Evolutionary conservation across 2,797 vertebrate species (phyloP).

Genomic region (Naso thynnoides): DNA sequence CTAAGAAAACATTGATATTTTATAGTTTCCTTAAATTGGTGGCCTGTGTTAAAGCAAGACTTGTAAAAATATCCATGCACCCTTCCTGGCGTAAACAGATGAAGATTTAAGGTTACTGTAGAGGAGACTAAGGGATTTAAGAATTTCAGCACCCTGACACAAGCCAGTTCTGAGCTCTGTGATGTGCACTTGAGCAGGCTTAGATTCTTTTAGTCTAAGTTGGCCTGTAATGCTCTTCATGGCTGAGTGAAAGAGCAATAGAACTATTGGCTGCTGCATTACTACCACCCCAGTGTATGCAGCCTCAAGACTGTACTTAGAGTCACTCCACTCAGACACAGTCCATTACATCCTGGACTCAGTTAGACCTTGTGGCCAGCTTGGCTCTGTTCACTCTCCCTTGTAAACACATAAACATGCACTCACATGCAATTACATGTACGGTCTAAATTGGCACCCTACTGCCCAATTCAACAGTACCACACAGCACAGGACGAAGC

Average conservation of each 20-base stretch:
- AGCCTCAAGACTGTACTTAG: conserved; percentile 74
- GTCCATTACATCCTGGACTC: conserved; percentile 72
- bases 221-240: conserved; percentile 66
- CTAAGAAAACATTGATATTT: conserved; percentile 48
- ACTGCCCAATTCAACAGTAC: conserved; percentile 56
- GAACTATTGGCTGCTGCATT: conserved; percentile 46
- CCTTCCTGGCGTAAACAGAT: conserved; percentile 44
- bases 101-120: conserved; percentile 53
- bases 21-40: conserved; percentile 23
- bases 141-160: conserved; percentile 57
- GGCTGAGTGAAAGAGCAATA: conserved; percentile 60
- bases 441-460: conserved; percentile 67
- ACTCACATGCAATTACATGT: conserved; percentile 74
- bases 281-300: conserved; percentile 48
- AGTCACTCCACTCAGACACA: conserved; percentile 74
- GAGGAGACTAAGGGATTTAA: conserved; percentile 60
- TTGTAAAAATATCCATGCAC: conserved; percentile 42
- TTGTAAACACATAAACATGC: conserved; percentile 77
- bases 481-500: conserved; percentile 47
- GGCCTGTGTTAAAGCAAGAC: conserved; percentile 24
- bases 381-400: conserved; percentile 62
- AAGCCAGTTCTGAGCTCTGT: conserved; percentile 54
- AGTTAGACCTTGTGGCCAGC: conserved; percentile 58
- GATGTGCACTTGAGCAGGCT: conserved; percentile 63
- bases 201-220: conserved; percentile 59